phyloP scores from a whole-genome alignment of 2,888 invertebrate genomes.

The Odontomyia ornata region DNA sequence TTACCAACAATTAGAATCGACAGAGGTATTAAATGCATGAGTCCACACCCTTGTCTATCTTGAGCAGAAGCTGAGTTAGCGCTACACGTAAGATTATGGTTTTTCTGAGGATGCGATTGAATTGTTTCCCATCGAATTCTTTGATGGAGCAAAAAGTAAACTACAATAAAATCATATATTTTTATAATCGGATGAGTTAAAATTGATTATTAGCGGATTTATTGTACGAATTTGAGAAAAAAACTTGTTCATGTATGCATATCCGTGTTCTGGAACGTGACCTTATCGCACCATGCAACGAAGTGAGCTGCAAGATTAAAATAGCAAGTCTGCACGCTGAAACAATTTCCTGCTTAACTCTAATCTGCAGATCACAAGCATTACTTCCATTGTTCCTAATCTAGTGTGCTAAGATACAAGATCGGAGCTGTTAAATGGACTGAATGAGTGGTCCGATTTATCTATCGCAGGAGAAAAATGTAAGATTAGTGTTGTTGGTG shows the following conservation, averaged over 20 bases:
- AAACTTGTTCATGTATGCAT: too few relatives aligned
- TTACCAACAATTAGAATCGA: not conserved
- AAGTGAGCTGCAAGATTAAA: too few relatives aligned
- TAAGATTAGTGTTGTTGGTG: not conserved
- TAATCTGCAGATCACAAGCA: conserved; percentile 13
- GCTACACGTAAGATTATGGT: too few relatives aligned
- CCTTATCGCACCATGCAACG: too few relatives aligned
- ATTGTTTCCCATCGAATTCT: too few relatives aligned
- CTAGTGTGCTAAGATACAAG: not conserved
- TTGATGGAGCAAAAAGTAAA: too few relatives aligned
- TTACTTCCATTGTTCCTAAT: conserved; percentile 11
- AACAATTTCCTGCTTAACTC: not conserved
- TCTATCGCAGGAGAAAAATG: not conserved
- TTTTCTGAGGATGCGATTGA: too few relatives aligned
- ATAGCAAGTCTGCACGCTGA: not conserved
- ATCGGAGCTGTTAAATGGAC: not conserved
- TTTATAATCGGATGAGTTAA: too few relatives aligned
- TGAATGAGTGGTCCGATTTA: not conserved
- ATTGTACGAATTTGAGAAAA: too few relatives aligned
- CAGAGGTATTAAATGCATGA: not conserved
- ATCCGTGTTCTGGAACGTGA: too few relatives aligned
- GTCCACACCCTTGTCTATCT: not conserved
- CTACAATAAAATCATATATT: too few relatives aligned
- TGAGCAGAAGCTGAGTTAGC: not conserved
- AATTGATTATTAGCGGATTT: too few relatives aligned